Base-by-base conservation (phyloP, 2,888 invertebrate species). In the Caenorhabditis zanzibari region DNA sequence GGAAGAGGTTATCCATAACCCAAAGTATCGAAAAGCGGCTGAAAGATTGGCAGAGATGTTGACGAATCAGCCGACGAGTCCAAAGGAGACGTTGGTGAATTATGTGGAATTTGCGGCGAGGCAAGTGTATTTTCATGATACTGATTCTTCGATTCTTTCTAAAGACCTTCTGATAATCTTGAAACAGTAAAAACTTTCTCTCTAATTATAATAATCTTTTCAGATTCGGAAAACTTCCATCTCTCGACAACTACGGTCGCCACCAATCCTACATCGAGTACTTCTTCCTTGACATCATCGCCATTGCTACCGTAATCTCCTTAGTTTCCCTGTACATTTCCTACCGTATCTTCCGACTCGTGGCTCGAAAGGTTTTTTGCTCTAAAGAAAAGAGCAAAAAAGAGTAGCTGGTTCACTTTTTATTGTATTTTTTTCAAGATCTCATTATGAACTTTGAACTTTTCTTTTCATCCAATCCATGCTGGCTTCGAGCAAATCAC, bases 101-200 rank as follows among this genome's bases (percentile, higher is more conserved):
- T 72, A 88, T 56, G 77, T 84, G 22, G 86, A 87, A 56, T 88
- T 88, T 26, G 80, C 72, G 12, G 80, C 80, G 16, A 81, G 81
- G 61, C 82, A 19, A 68, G 61, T 1, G 12, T 2, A 10, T 38
- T 32, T 32, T 7, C 6, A 38, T 38, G 6, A n/a, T n/a, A n/a
- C n/a, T n/a, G n/a, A n/a, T n/a, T n/a, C n/a, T n/a, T n/a, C n/a
- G 38, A 26, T 12, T 24, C 24, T 32, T 66, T n/a, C n/a, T n/a
- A n/a, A n/a, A n/a, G n/a, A n/a, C 19, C 12, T 54, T 54, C 12
- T 12, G 3, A 24, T 14, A 4, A 9, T 54, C 26, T 9, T 19
- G 28, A 35, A n/a, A 68, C 32, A 7, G 32, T 32, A 32, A n/a
- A n/a, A n/a, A n/a, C n/a, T n/a, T n/a, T n/a, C n/a, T n/a, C n/a